Evolutionary conservation across 1,140 invertebrate genomes (phyloP), one percentile per base, ranked within the genome.

Genomic region (Drosophila grimshawi): DNA sequence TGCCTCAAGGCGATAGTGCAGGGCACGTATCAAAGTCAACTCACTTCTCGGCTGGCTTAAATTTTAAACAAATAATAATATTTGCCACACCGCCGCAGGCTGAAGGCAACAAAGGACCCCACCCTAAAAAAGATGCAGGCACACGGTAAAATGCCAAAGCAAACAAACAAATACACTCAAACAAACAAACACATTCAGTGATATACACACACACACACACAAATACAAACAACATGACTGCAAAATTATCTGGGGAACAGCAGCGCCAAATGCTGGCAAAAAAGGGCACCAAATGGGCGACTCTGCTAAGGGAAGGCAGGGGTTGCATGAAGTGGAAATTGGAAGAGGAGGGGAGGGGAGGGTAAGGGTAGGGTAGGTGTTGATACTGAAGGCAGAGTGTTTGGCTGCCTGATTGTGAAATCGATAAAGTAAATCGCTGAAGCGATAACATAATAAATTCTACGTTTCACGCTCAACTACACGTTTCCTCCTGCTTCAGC

Each of bases 361-460:
- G 5, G 11, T 19, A 19, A 43, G 39, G 7, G 10, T 7, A 39
- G 46, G 4, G 2, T 10, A 62, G 56, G 59, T 66, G 68, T 69
- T 70, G 67, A 57, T 39, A 4, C 61, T 48, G 43, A 43, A 56
- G 48, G 49, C 55, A 52, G 49, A 43, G 39, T 41, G 55, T 59
- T 37, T 67, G 63, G 78, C 64, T 63, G 52, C 29, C 65, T 83
- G 77, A 89, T 89, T 85, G 86, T 79, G 86, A 89, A 89, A 89
- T 89, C 86, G 85, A 89, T 89, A 90, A 89, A 89, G 85, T 89
- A 90, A 89, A 89, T 89, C 85, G 85, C 55, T 90, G 86, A 76
- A 85, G 78, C 85, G 85, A 89, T 89, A 89, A 89, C 86, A 90
- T 90, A 90, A 89, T 89, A 89, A 89, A 89, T 89, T 90, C 85